Conservation (phyloP, 2,888 invertebrate genomes). For the Lumbricus terrestris region DNA sequence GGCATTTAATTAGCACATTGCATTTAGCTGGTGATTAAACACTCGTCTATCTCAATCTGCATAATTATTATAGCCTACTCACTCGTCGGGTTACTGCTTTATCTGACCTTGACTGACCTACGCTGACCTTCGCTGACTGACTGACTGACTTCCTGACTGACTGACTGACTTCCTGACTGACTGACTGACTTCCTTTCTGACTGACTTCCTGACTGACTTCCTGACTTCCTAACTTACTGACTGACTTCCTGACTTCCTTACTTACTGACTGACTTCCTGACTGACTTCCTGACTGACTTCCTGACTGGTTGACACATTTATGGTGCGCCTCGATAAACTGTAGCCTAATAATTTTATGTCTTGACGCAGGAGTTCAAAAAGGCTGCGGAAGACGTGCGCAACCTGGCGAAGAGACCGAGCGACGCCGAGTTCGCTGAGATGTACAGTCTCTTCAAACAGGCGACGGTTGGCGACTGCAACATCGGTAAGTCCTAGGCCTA, state of each 20-base stretch:
- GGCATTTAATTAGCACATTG: no score
- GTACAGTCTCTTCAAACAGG: conserved; percentile 18
- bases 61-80: no score
- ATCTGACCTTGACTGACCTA: no score
- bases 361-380: conserved; percentile 7
- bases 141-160: not conserved
- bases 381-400: not conserved
- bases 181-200: no score
- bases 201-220: not conserved
- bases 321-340: not conserved
- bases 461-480: conserved; percentile 10
- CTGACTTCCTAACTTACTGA: not conserved
- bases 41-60: no score
- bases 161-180: not conserved
- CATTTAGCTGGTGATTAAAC: no score
- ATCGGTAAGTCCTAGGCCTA: not conserved
- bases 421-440: conserved; percentile 14
- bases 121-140: no score
- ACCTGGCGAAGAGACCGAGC: conserved; percentile 13
- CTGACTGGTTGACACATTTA: not conserved
- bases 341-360: not conserved
- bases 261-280: not conserved
- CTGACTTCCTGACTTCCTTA: no score
- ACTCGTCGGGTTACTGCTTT: no score
- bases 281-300: not conserved